Evolutionary conservation across 2,113 vertebrate genomes (phyloP).

Genomic region (Girardinichthys multiradiatus): DNA sequence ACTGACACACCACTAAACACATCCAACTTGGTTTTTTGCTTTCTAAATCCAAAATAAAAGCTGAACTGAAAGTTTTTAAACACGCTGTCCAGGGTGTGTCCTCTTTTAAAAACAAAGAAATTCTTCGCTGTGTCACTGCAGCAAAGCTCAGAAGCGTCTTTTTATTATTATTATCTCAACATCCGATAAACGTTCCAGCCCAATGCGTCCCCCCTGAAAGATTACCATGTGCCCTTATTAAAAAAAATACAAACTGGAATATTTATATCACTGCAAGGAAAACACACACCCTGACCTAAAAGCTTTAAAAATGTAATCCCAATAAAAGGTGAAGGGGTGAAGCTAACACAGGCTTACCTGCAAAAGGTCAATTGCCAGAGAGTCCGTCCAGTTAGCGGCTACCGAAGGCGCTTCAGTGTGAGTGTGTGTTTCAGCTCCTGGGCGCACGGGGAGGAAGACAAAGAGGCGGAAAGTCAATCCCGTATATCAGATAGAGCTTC

Average conservation of each 20-base stretch:
- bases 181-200: slow-evolving; percentile 21
- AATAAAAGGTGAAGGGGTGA: background rate
- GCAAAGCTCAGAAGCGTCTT: slow-evolving; percentile 19
- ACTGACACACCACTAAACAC: too few species aligned
- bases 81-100: background rate
- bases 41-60: background rate
- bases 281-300: background rate
- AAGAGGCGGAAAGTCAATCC: slow-evolving; percentile 30
- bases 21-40: background rate
- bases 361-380: slow-evolving; percentile 86
- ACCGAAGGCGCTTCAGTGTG: slow-evolving; percentile 81
- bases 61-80: background rate
- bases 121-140: background rate
- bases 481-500: slow-evolving; percentile 35
- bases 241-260: background rate
- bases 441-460: slow-evolving; percentile 1
- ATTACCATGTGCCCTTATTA: background rate
- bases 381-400: slow-evolving; percentile 85
- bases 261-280: background rate
- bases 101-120: background rate
- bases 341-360: slow-evolving; percentile 71
- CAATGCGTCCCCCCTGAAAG: background rate
- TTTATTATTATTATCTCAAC: slow-evolving; percentile 4
- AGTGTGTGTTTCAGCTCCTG: slow-evolving; percentile 79
- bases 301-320: background rate